A percentile compares a stretch with the other conserved stretches of the same genome.
Evolutionary conservation across 1,140 invertebrate species (phyloP).

Genomic region (Scaptomyza hsui): DNA sequence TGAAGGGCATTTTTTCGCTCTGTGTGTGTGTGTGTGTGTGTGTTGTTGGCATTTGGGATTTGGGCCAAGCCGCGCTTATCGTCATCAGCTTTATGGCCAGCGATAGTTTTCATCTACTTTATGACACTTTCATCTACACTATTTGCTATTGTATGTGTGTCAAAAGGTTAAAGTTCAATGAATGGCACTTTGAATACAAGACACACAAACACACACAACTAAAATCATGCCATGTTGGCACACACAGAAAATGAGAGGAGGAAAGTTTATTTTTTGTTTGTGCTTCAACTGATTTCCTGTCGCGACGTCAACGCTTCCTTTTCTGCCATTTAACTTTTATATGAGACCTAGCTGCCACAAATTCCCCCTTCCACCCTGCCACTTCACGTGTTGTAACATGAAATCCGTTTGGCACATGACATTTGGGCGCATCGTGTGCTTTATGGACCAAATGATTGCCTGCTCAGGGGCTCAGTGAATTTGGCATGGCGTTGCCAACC

Average conservation of each 20-base stretch:
- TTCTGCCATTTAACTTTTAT: conserved; percentile 48
- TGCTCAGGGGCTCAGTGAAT: conserved; percentile 52
- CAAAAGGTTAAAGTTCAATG: conserved; percentile 57
- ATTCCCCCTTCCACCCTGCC: background rate
- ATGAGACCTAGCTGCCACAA: conserved; percentile 8
- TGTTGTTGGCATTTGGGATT: background rate
- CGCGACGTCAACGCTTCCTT: conserved; percentile 53
- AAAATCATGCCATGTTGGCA: no score
- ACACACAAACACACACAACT: conserved; percentile 6
- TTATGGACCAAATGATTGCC: conserved; percentile 71
- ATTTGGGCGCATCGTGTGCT: conserved; percentile 59
- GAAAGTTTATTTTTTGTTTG: conserved; percentile 7
- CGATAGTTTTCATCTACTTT: conserved; percentile 53
- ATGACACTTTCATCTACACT: conserved; percentile 23
- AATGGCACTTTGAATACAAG: background rate
- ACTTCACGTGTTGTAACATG: conserved; percentile 51
- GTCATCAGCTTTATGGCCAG: conserved; percentile 39
- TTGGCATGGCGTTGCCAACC: conserved; percentile 24
- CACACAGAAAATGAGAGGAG: background rate
- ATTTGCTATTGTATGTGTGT: conserved; percentile 20
- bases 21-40: no score
- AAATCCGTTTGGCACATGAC: conserved; percentile 59
- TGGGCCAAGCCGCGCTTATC: conserved; percentile 27
- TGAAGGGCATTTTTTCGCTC: conserved; percentile 44
- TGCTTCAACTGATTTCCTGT: conserved; percentile 56